phyloP scores from a whole-genome alignment of 2,888 invertebrate species.

The Pterostichus niger region DNA sequence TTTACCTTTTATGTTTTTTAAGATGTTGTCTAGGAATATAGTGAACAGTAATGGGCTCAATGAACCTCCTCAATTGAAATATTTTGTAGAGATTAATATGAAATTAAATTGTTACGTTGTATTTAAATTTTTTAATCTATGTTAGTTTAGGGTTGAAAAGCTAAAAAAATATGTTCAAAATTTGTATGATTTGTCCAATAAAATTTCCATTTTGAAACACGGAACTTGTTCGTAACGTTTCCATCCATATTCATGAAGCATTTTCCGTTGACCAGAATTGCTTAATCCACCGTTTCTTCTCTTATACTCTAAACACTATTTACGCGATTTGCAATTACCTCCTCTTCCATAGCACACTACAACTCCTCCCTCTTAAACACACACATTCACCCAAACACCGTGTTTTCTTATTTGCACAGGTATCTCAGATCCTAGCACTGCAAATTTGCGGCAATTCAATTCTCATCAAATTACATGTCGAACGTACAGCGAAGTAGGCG shows the following conservation, averaged over 20 bases:
- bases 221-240: too few relatives aligned
- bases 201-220: too few relatives aligned
- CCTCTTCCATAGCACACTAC: neutral
- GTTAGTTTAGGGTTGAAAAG: too few relatives aligned
- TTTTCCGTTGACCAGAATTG: conserved; percentile 10
- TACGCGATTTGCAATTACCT: conserved; percentile 1
- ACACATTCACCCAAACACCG: neutral
- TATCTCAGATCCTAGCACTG: neutral
- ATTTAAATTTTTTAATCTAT: too few relatives aligned
- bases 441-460: conserved; percentile 41
- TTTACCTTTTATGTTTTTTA: too few relatives aligned
- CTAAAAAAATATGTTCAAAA: too few relatives aligned
- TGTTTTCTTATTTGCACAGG: conserved; percentile 38
- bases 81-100: too few relatives aligned
- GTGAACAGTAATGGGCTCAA: too few relatives aligned
- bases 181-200: too few relatives aligned
- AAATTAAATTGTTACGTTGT: too few relatives aligned
- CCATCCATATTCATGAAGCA: neutral
- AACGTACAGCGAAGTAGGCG: neutral
- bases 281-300: conserved; percentile 14
- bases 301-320: neutral
- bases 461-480: conserved; percentile 25
- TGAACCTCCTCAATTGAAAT: too few relatives aligned
- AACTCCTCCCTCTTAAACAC: conserved; percentile 13
- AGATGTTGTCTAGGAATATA: too few relatives aligned